Percentiles rank a stretch among this genome's conserved stretches.
Conservation (phyloP, 2,888 invertebrate genomes). For the Ethmia dodecea region DNA sequence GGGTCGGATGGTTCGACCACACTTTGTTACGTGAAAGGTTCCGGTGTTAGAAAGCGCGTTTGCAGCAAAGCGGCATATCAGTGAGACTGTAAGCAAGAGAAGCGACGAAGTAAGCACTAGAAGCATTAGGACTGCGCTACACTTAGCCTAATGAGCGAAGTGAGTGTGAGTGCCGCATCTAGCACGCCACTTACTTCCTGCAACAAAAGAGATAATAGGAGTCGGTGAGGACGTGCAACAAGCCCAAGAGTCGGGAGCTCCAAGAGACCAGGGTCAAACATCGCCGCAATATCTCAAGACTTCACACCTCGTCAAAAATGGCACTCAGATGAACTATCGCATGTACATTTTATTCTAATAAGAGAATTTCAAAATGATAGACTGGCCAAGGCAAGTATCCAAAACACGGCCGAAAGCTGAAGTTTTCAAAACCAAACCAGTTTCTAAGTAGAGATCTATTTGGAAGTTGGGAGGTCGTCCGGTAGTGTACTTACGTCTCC, state of each 20-base stretch:
- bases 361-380: conserved; percentile 43
- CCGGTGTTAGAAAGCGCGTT: conserved; percentile 41
- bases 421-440: conserved; percentile 19
- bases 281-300: conserved; percentile 50
- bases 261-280: conserved; percentile 43
- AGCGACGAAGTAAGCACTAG: conserved; percentile 57
- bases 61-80: conserved; percentile 36
- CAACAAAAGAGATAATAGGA: conserved; percentile 73
- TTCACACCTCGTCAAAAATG: conserved; percentile 32
- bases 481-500: conserved; percentile 81
- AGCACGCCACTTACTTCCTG: conserved; percentile 78
- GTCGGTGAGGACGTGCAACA: conserved; percentile 67
- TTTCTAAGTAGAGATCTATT: too few relatives aligned
- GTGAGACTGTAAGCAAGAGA: conserved; percentile 58
- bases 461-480: too few relatives aligned
- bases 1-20: conserved; percentile 21
- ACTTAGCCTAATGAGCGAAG: conserved; percentile 67
- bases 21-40: conserved; percentile 33
- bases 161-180: conserved; percentile 67
- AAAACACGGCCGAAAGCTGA: conserved; percentile 52
- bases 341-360: conserved; percentile 27
- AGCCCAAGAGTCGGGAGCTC: conserved; percentile 49
- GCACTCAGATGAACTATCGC: conserved; percentile 28
- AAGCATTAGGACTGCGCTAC: conserved; percentile 59
- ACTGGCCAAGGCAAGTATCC: conserved; percentile 60